Conservation (phyloP, 2,888 invertebrate genomes). For the Drosophila kanekoi region DNA sequence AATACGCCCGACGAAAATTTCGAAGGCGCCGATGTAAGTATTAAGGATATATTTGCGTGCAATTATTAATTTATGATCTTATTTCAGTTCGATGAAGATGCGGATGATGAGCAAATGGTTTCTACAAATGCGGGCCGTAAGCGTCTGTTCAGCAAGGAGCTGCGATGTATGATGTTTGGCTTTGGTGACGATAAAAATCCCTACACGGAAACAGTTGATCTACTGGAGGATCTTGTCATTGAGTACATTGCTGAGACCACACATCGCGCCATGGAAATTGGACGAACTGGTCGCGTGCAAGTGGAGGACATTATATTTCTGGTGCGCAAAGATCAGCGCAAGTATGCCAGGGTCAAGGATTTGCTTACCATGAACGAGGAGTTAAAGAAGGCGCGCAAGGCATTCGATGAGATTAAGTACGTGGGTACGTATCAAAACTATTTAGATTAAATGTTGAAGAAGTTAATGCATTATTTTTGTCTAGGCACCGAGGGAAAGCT, state of each 20-base stretch:
- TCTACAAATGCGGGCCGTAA: slow-evolving; percentile 91
- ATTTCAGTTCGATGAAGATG: slow-evolving; percentile 86
- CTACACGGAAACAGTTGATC: slow-evolving; percentile 98
- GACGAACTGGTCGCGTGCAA: slow-evolving; percentile 97
- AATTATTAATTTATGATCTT: neutral
- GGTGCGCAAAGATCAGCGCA: slow-evolving; percentile 97
- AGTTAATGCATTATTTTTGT: neutral
- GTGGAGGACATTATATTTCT: slow-evolving; percentile 99
- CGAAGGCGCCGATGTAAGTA: slow-evolving; percentile 78
- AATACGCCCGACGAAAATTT: slow-evolving; percentile 75
- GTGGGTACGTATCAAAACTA: slow-evolving; percentile 88
- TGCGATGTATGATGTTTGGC: slow-evolving; percentile 99
- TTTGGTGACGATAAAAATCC: slow-evolving; percentile 99
- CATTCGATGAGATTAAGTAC: slow-evolving; percentile 99
- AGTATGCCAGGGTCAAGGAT: slow-evolving; percentile 99
- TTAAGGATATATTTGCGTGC: neutral
- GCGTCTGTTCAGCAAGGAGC: slow-evolving; percentile 94
- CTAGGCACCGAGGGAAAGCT: slow-evolving; percentile 83
- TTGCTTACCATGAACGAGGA: slow-evolving; percentile 99
- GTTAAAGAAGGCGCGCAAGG: slow-evolving; percentile 98
- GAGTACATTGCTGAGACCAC: slow-evolving; percentile 98
- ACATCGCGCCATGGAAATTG: slow-evolving; percentile 98
- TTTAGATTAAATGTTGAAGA: neutral
- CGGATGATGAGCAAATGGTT: slow-evolving; percentile 89
- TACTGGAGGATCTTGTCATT: slow-evolving; percentile 98